Evolutionary conservation across 1,140 invertebrate species (phyloP).

Genomic region (Probaryconus sp.): DNA sequence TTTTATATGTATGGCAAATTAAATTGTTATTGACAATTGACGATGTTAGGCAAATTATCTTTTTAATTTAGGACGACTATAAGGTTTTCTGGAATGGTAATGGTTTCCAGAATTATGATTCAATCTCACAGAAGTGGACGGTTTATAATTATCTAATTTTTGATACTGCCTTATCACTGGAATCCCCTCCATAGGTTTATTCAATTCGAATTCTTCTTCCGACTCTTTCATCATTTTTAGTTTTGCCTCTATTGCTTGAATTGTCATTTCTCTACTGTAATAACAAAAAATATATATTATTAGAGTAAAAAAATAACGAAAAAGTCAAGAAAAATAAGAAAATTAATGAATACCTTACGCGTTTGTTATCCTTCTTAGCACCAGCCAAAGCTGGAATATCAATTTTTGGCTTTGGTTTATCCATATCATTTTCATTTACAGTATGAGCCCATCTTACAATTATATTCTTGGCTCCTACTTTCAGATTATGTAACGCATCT

Average conservation of each 20-base stretch:
- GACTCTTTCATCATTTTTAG: constrained; percentile 86
- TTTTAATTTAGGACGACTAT: constrained; percentile 72
- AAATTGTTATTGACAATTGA: too few relatives aligned
- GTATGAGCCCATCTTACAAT: constrained; percentile 90
- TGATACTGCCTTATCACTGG: constrained; percentile 84
- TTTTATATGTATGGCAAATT: too few relatives aligned
- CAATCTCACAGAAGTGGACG: constrained; percentile 73
- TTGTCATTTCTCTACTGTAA: constrained; percentile 87
- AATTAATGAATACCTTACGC: constrained; percentile 76
- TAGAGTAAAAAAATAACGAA: constrained; percentile 60
- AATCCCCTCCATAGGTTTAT: constrained; percentile 82
- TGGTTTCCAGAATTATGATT: constrained; percentile 66
- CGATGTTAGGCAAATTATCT: too few relatives aligned
- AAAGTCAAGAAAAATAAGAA: neutral
- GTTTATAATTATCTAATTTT: constrained; percentile 75
- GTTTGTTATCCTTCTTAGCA: constrained; percentile 82
- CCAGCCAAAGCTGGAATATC: constrained; percentile 87
- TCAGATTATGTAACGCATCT: constrained; percentile 85
- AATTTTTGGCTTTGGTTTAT: constrained; percentile 85
- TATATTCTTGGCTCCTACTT: constrained; percentile 85
- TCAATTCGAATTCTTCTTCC: constrained; percentile 85
- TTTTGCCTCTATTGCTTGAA: constrained; percentile 92
- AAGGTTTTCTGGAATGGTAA: constrained; percentile 73
- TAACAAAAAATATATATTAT: too few relatives aligned
- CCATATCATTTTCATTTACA: constrained; percentile 84